Conservation (phyloP, 2,113 vertebrate genomes). For the Falco punctatus region DNA sequence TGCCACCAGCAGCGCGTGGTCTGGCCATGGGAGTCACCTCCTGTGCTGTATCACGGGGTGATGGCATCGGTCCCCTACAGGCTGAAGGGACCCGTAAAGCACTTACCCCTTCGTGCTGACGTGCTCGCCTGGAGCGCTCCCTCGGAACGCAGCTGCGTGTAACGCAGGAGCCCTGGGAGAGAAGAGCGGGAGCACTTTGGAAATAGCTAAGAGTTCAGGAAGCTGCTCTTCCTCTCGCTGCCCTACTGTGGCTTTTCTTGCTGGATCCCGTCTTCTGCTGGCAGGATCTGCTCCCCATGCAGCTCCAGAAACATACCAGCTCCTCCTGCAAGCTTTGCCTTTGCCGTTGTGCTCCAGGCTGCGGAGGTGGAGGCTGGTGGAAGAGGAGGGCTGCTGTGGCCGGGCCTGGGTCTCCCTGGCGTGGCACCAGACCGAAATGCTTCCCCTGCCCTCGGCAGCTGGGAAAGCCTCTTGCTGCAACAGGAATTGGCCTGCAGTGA, state of each 20-base stretch:
- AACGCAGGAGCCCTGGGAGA: background rate
- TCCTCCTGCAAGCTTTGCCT: background rate
- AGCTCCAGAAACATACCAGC: background rate
- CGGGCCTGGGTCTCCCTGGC: background rate
- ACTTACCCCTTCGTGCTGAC: too few species aligned
- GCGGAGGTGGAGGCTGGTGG: background rate
- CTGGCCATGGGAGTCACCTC: background rate
- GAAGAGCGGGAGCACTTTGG: background rate
- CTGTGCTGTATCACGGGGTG: fast-evolving
- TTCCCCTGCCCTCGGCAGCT: fast-evolving
- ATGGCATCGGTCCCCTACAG: background rate
- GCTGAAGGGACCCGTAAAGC: background rate
- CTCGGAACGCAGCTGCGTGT: background rate
- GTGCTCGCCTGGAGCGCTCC: background rate
- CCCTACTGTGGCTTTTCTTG: background rate
- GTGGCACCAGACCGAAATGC: background rate
- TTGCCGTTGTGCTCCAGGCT: background rate
- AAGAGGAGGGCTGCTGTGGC: background rate
- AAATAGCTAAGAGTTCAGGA: background rate
- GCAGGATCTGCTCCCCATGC: background rate
- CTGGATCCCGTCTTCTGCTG: background rate
- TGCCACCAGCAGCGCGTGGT: background rate
- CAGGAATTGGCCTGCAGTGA: background rate
- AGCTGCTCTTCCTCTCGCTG: background rate
- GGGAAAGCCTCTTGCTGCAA: background rate